Base-by-base conservation (phyloP, 2,888 invertebrate genomes). In the Mycogona germanica region DNA sequence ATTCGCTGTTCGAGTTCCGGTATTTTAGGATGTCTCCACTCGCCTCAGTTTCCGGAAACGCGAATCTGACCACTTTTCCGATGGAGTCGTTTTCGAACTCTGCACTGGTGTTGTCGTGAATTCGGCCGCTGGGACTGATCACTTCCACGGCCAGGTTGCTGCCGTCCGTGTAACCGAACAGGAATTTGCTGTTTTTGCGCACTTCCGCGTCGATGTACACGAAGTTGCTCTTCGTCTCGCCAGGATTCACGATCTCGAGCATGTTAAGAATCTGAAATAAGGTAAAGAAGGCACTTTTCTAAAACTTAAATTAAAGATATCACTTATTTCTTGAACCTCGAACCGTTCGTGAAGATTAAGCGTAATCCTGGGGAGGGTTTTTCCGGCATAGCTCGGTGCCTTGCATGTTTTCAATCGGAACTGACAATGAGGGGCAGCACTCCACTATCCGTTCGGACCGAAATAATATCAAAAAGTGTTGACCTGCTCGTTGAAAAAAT, bases 171-270 rank as follows among this genome's bases (percentile, higher is more conserved):
- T 55, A 53, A 5, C 49, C 42, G 28, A 57, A 57, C n/a, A 30
- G 19, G 28, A 57, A 47, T 28, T 28, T 35, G 2, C 47, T 40
- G 41, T 57, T 57, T 41, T 40, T 38, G 14, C 55, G 44, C 25
- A 55, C 28, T 7, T 53, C 46, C 7, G 29, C 29, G 32, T 57
- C 57, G 1, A 57, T 26, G 23, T 45, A 26, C 12, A 57, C 38
- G 17, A 19, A 21, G 2, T 51, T 55, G 12, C n/a, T 21, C n/a
- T n/a, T 35, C 21, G 23, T 30, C 17, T 40, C 21, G 1, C 42
- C 38, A 12, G 50, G 12, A 37, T 50, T 28, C 9, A 50, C 42
- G 37, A 40, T 37, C 40, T 40, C 37, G 12, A 40, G 28, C 14
- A 28, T 50, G 40, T 40, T 50, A 12, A 50, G 7, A 21, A 50